Evolutionary conservation across 2,888 invertebrate species (phyloP).

Genomic region (Adelphocoris suturalis): DNA sequence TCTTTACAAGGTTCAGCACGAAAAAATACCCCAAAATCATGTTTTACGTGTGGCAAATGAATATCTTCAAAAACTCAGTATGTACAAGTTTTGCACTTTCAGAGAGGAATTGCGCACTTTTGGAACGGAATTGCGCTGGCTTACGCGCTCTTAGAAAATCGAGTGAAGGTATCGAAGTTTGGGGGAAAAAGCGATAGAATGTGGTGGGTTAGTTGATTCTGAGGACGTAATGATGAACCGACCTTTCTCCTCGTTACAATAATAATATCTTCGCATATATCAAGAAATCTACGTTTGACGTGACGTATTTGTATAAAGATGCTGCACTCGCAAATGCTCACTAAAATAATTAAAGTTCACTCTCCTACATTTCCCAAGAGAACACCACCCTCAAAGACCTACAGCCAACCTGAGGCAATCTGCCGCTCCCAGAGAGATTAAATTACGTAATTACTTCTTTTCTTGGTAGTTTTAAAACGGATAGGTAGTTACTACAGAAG

Average conservation of each 20-base stretch:
- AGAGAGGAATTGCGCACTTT: too few relatives aligned
- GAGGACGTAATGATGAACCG: too few relatives aligned
- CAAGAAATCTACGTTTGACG: slow-evolving; percentile 3
- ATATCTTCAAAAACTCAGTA: too few relatives aligned
- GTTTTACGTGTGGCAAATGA: too few relatives aligned
- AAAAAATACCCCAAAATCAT: too few relatives aligned
- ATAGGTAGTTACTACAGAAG: slow-evolving; percentile 5
- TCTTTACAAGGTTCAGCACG: too few relatives aligned
- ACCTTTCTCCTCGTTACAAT: not conserved
- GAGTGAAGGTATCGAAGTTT: too few relatives aligned
- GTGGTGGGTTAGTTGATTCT: too few relatives aligned
- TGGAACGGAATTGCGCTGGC: too few relatives aligned
- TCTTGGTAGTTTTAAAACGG: slow-evolving; percentile 7
- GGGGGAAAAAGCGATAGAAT: too few relatives aligned
- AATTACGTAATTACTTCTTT: slow-evolving; percentile 25
- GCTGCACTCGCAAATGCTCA: not conserved
- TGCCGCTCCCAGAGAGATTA: not conserved
- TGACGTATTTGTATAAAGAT: not conserved
- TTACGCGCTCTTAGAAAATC: too few relatives aligned
- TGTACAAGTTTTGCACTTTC: too few relatives aligned
- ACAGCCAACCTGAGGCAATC: slow-evolving; percentile 20
- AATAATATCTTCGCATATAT: not conserved
- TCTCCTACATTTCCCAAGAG: not conserved
- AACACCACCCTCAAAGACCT: not conserved
- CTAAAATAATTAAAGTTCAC: slow-evolving; percentile 25